Conservation (phyloP, 2,797 vertebrate genomes). For the Cuniculus paca region DNA sequence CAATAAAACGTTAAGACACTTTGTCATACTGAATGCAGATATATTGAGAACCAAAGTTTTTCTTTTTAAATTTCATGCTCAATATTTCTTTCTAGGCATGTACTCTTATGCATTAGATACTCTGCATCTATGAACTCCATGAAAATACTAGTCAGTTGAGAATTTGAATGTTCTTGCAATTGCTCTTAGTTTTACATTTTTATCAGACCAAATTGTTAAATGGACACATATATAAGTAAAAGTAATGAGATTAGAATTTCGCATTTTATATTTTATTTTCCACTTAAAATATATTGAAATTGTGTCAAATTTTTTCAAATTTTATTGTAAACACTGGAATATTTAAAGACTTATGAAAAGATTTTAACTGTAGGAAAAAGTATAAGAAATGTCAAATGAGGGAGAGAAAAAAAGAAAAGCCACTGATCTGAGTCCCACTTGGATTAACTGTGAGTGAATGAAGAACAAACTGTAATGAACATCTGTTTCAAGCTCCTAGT, state of each 20-base stretch:
- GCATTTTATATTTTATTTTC: constrained; percentile 4
- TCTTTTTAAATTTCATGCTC: background rate
- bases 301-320: background rate
- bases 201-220: background rate
- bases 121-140: background rate
- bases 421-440: background rate
- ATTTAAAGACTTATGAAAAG: background rate
- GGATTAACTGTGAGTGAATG: background rate
- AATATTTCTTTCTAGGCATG: background rate
- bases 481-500: background rate
- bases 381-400: background rate
- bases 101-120: background rate
- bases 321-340: background rate
- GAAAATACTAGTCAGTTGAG: background rate
- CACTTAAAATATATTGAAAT: background rate
- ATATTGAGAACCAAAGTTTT: background rate
- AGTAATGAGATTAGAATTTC: background rate
- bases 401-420: background rate
- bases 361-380: background rate
- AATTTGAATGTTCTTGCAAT: background rate
- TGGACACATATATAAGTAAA: background rate
- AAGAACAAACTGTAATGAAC: background rate
- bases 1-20: background rate
- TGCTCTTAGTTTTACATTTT: background rate
- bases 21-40: background rate